Base-by-base conservation (phyloP, 2,888 invertebrate genomes). In the Coelopa pilipes region DNA sequence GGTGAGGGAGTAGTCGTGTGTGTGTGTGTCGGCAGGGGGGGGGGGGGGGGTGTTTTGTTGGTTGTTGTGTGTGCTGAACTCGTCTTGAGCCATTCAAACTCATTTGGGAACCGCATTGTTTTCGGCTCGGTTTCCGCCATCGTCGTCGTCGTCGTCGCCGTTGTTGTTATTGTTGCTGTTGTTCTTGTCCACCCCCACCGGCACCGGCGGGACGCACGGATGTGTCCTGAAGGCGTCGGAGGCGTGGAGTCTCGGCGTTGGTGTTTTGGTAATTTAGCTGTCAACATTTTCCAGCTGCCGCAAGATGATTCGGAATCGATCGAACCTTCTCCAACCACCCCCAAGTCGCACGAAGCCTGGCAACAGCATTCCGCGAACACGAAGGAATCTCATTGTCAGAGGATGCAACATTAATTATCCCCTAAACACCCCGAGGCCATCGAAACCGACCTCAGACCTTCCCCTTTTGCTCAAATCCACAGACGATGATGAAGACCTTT, bases 11-110 rank as follows among this genome's bases (percentile, higher is more conserved):
- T 67, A 34, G 4, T 4, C 19, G 57, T 60, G 65, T 57, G 21
- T 53, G 49, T 49, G 57, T 59, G 46, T 62, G 45, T 71, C 53
- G 57, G 53, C 12, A 66, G 69, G 50, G 68, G 17, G n/a, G n/a
- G n/a, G n/a, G n/a, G n/a, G n/a, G n/a, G n/a, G n/a, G n/a, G n/a
- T n/a, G n/a, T n/a, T n/a, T n/a, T n/a, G n/a, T n/a, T n/a, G n/a
- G n/a, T n/a, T n/a, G n/a, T n/a, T n/a, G 10, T 59, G 11, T 45
- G 68, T 74, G 46, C 46, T 62, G 24, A 74, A 70, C 55, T 47
- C 66, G 73, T 70, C 73, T 75, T 50, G 49, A 75, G 73, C 60
- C 69, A 68, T 74, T 74, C 71, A 60, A 72, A 76, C 65, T 74
- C 74, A 74, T 76, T 76, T 68, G 76, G 72, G 73, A 69, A 49